Conservation (phyloP, 92 coral and sea anemone genomes). For the Epizoanthus scotinus region DNA sequence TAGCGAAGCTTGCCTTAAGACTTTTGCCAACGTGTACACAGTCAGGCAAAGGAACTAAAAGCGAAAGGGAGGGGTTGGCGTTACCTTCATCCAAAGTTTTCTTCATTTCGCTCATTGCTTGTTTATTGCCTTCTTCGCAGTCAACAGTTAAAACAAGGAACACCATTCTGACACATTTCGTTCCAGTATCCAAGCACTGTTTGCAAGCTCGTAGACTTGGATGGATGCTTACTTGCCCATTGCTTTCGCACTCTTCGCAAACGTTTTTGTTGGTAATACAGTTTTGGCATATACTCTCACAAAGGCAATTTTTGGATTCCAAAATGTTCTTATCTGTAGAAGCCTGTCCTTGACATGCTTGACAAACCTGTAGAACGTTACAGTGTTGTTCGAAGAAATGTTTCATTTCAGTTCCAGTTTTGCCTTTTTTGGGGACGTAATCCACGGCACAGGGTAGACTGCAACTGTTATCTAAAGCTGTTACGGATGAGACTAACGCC, state of each 20-base stretch:
- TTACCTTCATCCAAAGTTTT: constrained; percentile 29
- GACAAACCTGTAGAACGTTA: constrained; percentile 47
- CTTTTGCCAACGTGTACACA: constrained; percentile 53
- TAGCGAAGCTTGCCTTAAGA: constrained; percentile 51
- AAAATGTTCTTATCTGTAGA: constrained; percentile 30
- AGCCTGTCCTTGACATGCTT: constrained; percentile 21
- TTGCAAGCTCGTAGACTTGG: constrained; percentile 53
- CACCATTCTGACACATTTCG: constrained; percentile 36
- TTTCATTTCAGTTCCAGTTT: constrained; percentile 47
- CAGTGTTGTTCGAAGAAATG: constrained; percentile 20
- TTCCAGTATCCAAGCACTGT: constrained; percentile 31
- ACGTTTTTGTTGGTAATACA: constrained; percentile 20
- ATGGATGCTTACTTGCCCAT: constrained; percentile 41
- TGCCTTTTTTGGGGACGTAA: constrained; percentile 44
- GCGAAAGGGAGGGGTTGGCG: constrained; percentile 38
- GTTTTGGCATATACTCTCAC: constrained; percentile 37
- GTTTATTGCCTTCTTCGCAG: constrained; percentile 61
- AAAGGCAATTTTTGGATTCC: constrained; percentile 2
- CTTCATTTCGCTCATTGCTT: constrained; percentile 36
- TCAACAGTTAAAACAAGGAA: constrained; percentile 34
- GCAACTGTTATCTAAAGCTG: constrained; percentile 46
- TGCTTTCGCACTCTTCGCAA: constrained; percentile 40
- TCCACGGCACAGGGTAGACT: constrained; percentile 54
- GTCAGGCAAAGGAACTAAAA: constrained; percentile 43
- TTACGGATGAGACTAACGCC: constrained; percentile 36